Conservation (phyloP, 1,140 invertebrate genomes). For the Ridgeia piscesae region DNA sequence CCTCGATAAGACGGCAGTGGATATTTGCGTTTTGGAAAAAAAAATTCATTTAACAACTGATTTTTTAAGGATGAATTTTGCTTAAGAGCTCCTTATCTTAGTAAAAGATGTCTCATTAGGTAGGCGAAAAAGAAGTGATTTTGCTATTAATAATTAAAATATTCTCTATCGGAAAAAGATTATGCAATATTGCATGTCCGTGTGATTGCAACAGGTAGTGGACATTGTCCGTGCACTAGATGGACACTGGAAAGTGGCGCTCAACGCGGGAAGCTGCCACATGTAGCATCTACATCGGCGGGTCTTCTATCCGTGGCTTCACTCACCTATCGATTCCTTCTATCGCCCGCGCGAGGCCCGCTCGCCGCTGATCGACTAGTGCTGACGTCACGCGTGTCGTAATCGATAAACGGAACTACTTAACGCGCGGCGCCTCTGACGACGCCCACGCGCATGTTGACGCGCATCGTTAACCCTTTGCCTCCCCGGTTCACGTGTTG, state of each 20-base stretch:
- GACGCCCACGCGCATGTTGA: background rate
- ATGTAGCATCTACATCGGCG: background rate
- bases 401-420: slow-evolving; percentile 5
- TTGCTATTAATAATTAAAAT: too few species aligned
- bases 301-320: background rate
- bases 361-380: background rate
- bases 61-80: too few species aligned
- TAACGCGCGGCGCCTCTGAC: background rate
- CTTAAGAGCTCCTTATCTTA: too few species aligned
- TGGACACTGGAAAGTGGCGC: background rate
- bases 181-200: too few species aligned
- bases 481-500: background rate
- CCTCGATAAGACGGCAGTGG: too few species aligned
- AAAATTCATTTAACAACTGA: too few species aligned
- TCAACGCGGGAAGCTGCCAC: background rate
- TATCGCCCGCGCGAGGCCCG: background rate
- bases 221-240: too few species aligned
- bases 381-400: background rate
- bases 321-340: background rate
- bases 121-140: too few species aligned
- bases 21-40: too few species aligned
- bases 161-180: too few species aligned
- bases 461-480: background rate
- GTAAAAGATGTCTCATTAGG: too few species aligned
- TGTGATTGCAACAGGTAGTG: background rate